Conservation (phyloP, 2,888 invertebrate genomes). For the Cataglyphis cursor region DNA sequence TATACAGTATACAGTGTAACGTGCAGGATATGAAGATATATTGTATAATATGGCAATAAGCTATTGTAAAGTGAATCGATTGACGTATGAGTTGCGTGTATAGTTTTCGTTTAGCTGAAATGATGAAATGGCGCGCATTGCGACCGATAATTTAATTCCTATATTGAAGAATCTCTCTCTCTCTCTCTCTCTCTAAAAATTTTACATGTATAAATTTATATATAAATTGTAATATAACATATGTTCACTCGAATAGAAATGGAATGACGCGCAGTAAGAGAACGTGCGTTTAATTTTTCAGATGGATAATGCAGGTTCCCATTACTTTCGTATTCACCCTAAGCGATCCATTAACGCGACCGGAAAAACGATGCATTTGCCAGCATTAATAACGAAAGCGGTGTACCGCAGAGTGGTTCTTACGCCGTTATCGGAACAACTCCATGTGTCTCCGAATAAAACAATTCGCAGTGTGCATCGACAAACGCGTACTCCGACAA, state of each 20-base stretch:
- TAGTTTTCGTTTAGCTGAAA: neutral
- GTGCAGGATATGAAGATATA: conserved; percentile 30
- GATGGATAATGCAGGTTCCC: conserved; percentile 25
- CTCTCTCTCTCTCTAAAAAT: too few species aligned
- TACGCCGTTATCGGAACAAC: conserved; percentile 39
- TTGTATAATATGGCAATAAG: conserved; percentile 19
- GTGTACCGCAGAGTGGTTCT: conserved; percentile 23
- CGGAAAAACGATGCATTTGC: conserved; percentile 49
- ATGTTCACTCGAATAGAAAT: neutral
- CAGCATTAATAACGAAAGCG: conserved; percentile 43
- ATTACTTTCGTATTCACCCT: conserved; percentile 44
- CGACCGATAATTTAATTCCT: conserved; percentile 8
- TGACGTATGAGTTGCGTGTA: conserved; percentile 1
- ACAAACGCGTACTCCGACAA: neutral
- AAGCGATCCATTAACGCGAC: conserved; percentile 36
- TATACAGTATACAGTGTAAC: neutral
- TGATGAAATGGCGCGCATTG: conserved; percentile 6
- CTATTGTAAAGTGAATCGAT: conserved; percentile 22
- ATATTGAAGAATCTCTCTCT: neutral
- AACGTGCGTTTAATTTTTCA: conserved; percentile 43
- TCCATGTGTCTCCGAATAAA: conserved; percentile 38
- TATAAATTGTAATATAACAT: conserved; percentile 20
- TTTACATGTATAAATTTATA: neutral
- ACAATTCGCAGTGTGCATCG: conserved; percentile 6
- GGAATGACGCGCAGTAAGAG: neutral